Base-by-base conservation (phyloP, 1,140 invertebrate species). In the Gerris buenoi region DNA sequence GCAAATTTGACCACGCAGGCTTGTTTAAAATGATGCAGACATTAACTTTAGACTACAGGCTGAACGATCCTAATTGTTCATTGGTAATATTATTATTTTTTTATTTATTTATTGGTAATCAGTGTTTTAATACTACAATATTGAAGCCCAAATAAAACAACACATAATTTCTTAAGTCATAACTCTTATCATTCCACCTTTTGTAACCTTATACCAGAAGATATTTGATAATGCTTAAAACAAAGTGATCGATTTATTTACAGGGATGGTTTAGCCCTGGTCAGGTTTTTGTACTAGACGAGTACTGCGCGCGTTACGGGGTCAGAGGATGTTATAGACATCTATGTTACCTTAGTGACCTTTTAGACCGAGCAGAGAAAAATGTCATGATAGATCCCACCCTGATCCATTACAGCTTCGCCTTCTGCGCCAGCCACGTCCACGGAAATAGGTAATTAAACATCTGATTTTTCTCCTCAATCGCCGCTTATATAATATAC, bases 221-320 rank as follows among this genome's bases (percentile, higher is more conserved):
- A n/a, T n/a, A n/a, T n/a, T n/a, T n/a, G n/a, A n/a, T n/a, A n/a
- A n/a, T n/a, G n/a, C n/a, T n/a, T n/a, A n/a, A n/a, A n/a, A n/a
- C n/a, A n/a, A n/a, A n/a, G n/a, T n/a, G n/a, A n/a, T n/a, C n/a
- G n/a, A n/a, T n/a, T 68, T 26, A 68, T 70, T 74, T 79, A 25
- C 75, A 94, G 91, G 97, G 97, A 69, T 99, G 97, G 97, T 98
- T 99, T 77, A 98, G 95, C 73, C 96, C 97, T 0, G 96, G 95
- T 3, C 96, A 99, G 84, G 87, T 98, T 15, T 99, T 98, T 80
- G 92, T 98, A 13, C 79, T 99, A 63, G 97, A 99, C 77, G 97
- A 99, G 78, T 99, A 99, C 79, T 96, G 93, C 79, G 95, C 96
- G 1, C 81, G 90, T 77, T 99, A 99, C 77, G 96, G 97, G 61